These are phyloP conservation scores for Asbolus verrucosus DNA, from an alignment of 1,140 invertebrate species.

Conservation along the genomic window DNA sequence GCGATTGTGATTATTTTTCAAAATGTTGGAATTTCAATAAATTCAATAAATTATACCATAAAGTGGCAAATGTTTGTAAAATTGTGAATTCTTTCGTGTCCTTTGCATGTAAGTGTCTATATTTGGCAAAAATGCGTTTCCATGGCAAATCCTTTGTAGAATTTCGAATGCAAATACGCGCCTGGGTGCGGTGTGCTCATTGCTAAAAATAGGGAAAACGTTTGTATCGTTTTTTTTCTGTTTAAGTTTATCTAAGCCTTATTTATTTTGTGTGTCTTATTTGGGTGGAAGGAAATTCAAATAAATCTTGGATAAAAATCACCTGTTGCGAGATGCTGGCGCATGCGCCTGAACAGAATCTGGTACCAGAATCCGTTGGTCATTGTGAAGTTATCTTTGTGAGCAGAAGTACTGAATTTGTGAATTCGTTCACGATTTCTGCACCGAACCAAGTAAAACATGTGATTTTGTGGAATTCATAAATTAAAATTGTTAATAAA, in stretches of 20 bases:
- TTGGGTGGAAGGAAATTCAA: not conserved
- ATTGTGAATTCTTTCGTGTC: no score
- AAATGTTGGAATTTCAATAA: no score
- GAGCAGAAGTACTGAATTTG: slow-evolving; percentile 42
- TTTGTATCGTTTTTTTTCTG: no score
- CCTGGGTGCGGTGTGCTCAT: no score
- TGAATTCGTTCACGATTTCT: slow-evolving; percentile 3
- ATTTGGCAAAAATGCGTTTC: no score
- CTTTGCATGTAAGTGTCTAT: no score
- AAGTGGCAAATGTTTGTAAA: no score
- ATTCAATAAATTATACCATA: no score
- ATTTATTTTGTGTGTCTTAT: slow-evolving; percentile 4
- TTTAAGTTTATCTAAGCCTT: not conserved
- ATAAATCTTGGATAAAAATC: slow-evolving; percentile 45
- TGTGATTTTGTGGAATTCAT: slow-evolving; percentile 12
- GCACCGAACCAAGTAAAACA: slow-evolving; percentile 1
- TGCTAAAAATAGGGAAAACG: no score
- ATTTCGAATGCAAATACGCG: no score
- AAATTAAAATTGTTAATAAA: not conserved
- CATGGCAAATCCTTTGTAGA: no score
- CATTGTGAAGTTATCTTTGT: slow-evolving; percentile 52
- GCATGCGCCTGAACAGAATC: slow-evolving; percentile 40
- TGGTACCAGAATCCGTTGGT: slow-evolving; percentile 51
- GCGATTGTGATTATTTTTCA: no score
- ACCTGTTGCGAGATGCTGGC: slow-evolving; percentile 50